These are phyloP conservation scores for Nomada ferruginata DNA, from an alignment of 2,888 invertebrate species.

Conservation along the genomic window DNA sequence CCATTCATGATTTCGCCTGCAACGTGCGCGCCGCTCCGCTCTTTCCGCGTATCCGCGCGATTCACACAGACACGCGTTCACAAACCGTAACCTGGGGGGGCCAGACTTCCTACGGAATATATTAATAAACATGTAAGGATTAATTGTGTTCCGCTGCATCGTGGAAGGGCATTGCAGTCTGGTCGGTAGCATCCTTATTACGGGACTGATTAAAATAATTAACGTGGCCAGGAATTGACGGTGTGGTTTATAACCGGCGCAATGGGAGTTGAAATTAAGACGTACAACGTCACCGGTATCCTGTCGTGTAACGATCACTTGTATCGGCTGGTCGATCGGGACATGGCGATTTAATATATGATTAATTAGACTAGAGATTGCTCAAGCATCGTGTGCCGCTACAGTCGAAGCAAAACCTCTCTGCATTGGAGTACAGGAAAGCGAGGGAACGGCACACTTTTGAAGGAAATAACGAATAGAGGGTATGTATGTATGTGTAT, in stretches of 20 bases:
- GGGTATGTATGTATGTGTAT: neutral
- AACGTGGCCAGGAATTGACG: conserved; percentile 38
- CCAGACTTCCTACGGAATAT: conserved; percentile 49
- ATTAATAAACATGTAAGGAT: conserved; percentile 61
- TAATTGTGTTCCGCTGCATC: conserved; percentile 56
- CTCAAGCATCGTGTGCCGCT: conserved; percentile 17
- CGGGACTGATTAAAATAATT: conserved; percentile 73
- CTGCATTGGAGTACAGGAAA: neutral
- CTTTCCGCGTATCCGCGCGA: conserved; percentile 44
- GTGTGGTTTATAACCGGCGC: conserved; percentile 4
- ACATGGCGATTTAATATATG: conserved; percentile 25
- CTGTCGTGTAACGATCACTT: conserved; percentile 35
- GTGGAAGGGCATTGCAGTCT: conserved; percentile 31
- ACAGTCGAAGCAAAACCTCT: neutral
- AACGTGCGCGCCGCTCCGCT: conserved; percentile 12
- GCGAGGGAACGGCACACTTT: too few relatives aligned
- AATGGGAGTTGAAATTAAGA: neutral
- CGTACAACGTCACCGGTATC: neutral
- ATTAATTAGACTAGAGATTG: conserved; percentile 42
- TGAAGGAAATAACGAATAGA: neutral
- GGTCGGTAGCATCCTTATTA: conserved; percentile 70
- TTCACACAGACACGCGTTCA: conserved; percentile 48
- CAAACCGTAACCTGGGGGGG: conserved; percentile 46
- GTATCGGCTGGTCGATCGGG: conserved; percentile 21
- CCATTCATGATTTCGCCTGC: conserved; percentile 63